Evolutionary conservation across 2,113 vertebrate species (phyloP).

Genomic region (Arothron firmamentum): DNA sequence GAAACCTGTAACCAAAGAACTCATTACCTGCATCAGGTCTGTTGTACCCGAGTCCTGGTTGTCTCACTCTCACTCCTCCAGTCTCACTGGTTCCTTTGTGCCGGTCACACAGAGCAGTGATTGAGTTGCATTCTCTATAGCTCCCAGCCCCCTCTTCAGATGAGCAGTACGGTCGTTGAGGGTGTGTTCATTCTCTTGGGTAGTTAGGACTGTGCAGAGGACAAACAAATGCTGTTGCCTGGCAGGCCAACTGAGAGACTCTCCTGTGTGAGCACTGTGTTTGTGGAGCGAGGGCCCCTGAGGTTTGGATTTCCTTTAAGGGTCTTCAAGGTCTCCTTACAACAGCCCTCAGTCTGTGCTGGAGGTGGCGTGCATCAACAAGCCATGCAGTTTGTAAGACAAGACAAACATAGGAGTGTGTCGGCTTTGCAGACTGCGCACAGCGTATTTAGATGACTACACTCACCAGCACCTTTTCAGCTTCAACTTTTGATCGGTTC

Average conservation of each 20-base stretch:
- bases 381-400: constrained; percentile 40
- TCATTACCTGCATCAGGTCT: constrained; percentile 58
- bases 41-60: constrained; percentile 9
- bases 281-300: constrained; percentile 36
- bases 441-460: constrained; percentile 13
- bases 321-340: constrained; percentile 29
- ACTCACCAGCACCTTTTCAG: not conserved
- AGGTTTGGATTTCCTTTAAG: constrained; percentile 50
- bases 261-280: constrained; percentile 55
- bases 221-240: constrained; percentile 74
- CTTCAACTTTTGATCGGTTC: not conserved
- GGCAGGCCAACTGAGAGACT: constrained; percentile 60
- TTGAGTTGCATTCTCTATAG: constrained; percentile 60
- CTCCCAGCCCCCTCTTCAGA: constrained; percentile 56
- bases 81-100: constrained; percentile 74
- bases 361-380: constrained; percentile 49
- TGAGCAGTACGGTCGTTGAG: constrained; percentile 38
- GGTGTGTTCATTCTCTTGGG: constrained; percentile 47
- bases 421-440: constrained; percentile 32
- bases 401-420: constrained; percentile 66
- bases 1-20: constrained; percentile 63
- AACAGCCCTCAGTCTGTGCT: constrained; percentile 64
- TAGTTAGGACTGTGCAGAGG: constrained; percentile 53
- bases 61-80: constrained; percentile 48
- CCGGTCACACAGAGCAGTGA: constrained; percentile 60